Base-by-base conservation (phyloP, 2,113 vertebrate species). In the Silurus glanis region DNA sequence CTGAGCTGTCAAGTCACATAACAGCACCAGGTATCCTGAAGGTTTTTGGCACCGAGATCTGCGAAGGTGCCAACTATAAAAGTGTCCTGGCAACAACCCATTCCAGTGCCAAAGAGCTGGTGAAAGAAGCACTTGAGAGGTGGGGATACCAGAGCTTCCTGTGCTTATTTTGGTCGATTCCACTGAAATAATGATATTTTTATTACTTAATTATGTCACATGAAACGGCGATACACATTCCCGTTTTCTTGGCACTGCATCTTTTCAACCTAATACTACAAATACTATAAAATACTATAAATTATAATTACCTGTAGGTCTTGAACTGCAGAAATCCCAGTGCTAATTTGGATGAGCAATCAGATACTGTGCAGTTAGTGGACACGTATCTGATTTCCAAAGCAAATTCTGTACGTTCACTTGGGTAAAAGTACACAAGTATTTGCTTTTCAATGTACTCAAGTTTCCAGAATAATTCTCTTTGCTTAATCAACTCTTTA, bases 101-200 rank as follows among this genome's bases (percentile, higher is more conserved):
- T 80, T 96, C 95, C 69, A 94, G 94, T 9, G 95, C 95, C 23
- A 95, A 92, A 88, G 95, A 96, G 82, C 92, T 96, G 0, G 94
- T 96, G 76, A 96, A 95, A 91, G 95, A 96, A 91, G 95, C 95
- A 64, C 93, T 96, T 0, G 94, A 95, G 86, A 94, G 95, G 95
- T 96, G 82, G 91, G 93, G 47, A 78, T 16, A 74, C 37, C 14
- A 17, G 14, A 64, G 81, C 51, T 80, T 55, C 59, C 59, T 45
- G 21, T 88, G 72, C 76, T 14, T 71, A 85, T 0, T 71, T 89
- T 67, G 91, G 85, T 25, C 23, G 55, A 72, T 82, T 74, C 37
- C n/a, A n/a, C 49, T 59, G 78, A 49, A 58, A 28, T 0, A 45
- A 4, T 79, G 53, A 56, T 59, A 37, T 45, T 19, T 80, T 80